Evolutionary conservation across 2,888 invertebrate genomes (phyloP).

Genomic region (Teinopalpus imperialis): DNA sequence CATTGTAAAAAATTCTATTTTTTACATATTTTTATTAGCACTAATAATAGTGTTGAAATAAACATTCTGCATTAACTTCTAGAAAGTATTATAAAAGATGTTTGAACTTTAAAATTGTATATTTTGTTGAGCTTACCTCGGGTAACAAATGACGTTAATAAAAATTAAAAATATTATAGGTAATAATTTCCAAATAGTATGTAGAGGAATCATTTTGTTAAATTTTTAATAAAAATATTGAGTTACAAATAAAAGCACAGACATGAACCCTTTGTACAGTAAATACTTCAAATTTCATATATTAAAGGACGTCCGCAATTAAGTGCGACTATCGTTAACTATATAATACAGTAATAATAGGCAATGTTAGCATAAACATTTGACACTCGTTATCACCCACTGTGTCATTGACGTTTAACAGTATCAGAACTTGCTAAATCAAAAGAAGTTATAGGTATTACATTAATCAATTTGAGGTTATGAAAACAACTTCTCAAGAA

Average conservation of each 20-base stretch:
- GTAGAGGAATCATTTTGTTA: conserved; percentile 18
- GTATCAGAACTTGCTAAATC: conserved; percentile 32
- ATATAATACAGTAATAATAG: conserved; percentile 30
- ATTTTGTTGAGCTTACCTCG: conserved; percentile 15
- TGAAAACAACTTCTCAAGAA: too few relatives aligned
- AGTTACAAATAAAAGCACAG: too few relatives aligned
- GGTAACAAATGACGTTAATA: conserved; percentile 13
- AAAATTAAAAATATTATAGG: conserved; percentile 17
- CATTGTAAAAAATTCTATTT: too few relatives aligned
- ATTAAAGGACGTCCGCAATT: conserved; percentile 6
- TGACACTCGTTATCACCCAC: conserved; percentile 57
- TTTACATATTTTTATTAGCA: too few relatives aligned
- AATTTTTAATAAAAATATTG: too few relatives aligned
- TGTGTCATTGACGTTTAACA: conserved; percentile 58
- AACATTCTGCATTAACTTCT: too few relatives aligned
- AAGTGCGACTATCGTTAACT: conserved; percentile 11
- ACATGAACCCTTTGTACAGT: too few relatives aligned
- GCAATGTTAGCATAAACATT: conserved; percentile 43
- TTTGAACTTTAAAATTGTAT: too few relatives aligned
- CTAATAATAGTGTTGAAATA: too few relatives aligned
- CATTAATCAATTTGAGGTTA: too few relatives aligned
- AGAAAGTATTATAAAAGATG: too few relatives aligned
- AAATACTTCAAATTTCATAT: too few relatives aligned
- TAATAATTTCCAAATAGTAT: conserved; percentile 3
- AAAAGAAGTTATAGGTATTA: conserved; percentile 7